phyloP scores from a whole-genome alignment of 1,140 invertebrate genomes.

The Nasonia longicornis region DNA sequence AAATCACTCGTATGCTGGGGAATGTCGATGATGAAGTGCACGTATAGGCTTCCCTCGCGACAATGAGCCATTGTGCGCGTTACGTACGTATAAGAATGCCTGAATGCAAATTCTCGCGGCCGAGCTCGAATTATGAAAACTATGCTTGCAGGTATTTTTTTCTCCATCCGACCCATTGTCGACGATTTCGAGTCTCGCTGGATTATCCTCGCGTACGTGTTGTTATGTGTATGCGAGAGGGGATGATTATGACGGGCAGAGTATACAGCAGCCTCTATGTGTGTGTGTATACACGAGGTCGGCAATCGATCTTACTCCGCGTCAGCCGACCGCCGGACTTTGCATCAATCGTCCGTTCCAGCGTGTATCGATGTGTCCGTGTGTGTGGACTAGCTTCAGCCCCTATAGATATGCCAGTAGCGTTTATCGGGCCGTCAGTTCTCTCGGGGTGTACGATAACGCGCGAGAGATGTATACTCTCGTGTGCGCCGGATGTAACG shows the following conservation, averaged over 20 bases:
- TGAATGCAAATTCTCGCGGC: constrained; percentile 6
- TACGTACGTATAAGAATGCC: not conserved
- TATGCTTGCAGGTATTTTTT: not conserved
- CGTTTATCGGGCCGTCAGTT: too few species aligned
- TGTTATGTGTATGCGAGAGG: not conserved
- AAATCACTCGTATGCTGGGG: not conserved
- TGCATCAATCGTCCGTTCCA: constrained; percentile 14
- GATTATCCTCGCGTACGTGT: too few species aligned
- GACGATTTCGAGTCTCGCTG: not conserved
- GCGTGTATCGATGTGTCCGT: not conserved
- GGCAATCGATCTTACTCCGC: constrained; percentile 20
- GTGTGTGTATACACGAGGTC: not conserved
- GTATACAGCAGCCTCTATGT: too few species aligned
- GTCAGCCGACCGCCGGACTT: constrained; percentile 3
- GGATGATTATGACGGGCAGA: not conserved
- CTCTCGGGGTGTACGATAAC: not conserved
- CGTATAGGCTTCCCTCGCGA: not conserved
- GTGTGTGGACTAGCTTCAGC: not conserved
- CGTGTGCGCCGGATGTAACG: too few species aligned
- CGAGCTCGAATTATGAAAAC: not conserved
- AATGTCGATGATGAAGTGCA: not conserved
- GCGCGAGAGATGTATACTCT: too few species aligned
- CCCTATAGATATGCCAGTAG: not conserved
- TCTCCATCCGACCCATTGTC: not conserved
- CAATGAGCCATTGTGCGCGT: constrained; percentile 27